These are phyloP conservation scores for Dendrolimus kikuchii DNA, from an alignment of 1,140 invertebrate species.

Conservation along the genomic window DNA sequence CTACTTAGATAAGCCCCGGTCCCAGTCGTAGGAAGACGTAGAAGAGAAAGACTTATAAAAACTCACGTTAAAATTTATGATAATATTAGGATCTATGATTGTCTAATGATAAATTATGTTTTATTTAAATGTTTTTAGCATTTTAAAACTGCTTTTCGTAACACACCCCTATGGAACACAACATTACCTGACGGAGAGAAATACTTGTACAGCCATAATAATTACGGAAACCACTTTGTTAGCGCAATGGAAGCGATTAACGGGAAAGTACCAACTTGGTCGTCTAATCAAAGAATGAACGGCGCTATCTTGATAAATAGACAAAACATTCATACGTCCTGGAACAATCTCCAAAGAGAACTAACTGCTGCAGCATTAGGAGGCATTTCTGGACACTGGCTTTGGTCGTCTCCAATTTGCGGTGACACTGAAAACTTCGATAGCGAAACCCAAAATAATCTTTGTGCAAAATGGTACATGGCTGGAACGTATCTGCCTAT, in stretches of 20 bases:
- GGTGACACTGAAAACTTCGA: constrained; percentile 47
- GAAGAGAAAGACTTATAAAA: no score
- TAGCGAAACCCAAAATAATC: constrained; percentile 23
- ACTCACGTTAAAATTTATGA: not conserved
- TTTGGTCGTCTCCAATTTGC: constrained; percentile 54
- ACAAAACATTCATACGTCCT: constrained; percentile 44
- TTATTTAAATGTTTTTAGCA: constrained; percentile 28
- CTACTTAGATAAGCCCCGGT: no score
- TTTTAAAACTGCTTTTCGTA: constrained; percentile 38
- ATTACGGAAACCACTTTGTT: constrained; percentile 39
- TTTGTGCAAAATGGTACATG: constrained; percentile 65
- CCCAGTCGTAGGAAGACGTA: no score
- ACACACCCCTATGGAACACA: constrained; percentile 49
- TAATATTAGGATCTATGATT: not conserved
- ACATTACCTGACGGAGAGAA: constrained; percentile 17
- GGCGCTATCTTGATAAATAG: constrained; percentile 33
- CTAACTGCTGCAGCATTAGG: constrained; percentile 44
- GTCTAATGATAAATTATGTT: not conserved
- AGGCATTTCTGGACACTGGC: constrained; percentile 52
- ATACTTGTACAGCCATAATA: constrained; percentile 43
- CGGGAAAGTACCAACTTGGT: constrained; percentile 21
- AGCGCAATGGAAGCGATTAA: constrained; percentile 25
- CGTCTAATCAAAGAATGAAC: constrained; percentile 41
- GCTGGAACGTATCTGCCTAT: constrained; percentile 48
- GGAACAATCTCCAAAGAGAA: constrained; percentile 45